phyloP scores from a whole-genome alignment of 2,797 vertebrate genomes.

The Chrosomus eos region DNA sequence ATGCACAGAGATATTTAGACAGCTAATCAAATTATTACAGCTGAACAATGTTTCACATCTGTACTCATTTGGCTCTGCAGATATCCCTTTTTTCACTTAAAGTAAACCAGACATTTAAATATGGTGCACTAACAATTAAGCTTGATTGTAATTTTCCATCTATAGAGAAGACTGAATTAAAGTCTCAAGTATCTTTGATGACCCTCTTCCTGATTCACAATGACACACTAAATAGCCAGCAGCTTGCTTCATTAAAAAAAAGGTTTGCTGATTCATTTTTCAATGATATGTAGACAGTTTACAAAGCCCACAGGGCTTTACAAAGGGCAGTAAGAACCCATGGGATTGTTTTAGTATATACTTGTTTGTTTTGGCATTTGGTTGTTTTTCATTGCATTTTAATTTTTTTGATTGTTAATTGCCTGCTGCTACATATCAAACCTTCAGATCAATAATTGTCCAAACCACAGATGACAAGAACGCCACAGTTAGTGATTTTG shows the following conservation, averaged over 20 bases:
- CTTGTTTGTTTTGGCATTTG: neutral
- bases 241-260: neutral
- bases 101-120: neutral
- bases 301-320: neutral
- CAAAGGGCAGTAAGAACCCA: neutral
- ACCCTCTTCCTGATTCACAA: conserved; percentile 12
- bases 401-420: neutral
- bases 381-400: neutral
- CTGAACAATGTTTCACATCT: neutral
- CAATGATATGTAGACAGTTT: neutral
- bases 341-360: neutral
- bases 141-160: neutral
- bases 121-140: neutral
- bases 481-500: neutral
- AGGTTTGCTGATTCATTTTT: neutral
- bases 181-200: conserved; percentile 14
- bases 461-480: neutral
- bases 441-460: neutral
- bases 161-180: conserved; percentile 11
- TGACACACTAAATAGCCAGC: conserved; percentile 11
- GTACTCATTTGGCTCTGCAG: neutral
- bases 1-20: neutral
- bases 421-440: neutral
- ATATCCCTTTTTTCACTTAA: neutral
- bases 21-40: conserved; percentile 27